These are phyloP conservation scores for Ochropleura plecta DNA, from an alignment of 2,888 invertebrate genomes.

Conservation along the genomic window DNA sequence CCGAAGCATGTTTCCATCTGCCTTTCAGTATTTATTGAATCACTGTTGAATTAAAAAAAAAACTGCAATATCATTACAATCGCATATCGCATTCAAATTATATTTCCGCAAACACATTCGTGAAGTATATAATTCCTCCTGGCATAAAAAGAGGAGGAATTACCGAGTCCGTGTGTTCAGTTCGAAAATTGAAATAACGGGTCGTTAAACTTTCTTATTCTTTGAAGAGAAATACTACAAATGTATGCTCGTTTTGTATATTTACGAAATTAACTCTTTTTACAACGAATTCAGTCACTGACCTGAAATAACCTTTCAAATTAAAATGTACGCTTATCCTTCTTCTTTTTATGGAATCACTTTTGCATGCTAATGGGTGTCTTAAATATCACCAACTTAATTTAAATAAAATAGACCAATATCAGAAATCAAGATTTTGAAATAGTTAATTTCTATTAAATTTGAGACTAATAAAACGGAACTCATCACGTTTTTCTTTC, in stretches of 20 bases:
- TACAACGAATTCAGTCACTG: slow-evolving; percentile 39
- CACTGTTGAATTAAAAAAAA: slow-evolving; percentile 18
- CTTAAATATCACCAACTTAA: neutral
- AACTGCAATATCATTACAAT: slow-evolving; percentile 39
- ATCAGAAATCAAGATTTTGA: neutral
- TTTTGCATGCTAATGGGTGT: neutral
- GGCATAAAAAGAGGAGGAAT: slow-evolving; percentile 57
- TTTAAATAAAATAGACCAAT: neutral
- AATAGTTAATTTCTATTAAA: too few relatives aligned
- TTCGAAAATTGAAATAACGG: slow-evolving; percentile 63
- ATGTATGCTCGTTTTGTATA: slow-evolving; percentile 48
- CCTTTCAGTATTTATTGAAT: slow-evolving; percentile 17
- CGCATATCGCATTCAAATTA: slow-evolving; percentile 45
- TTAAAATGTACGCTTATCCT: slow-evolving; percentile 1
- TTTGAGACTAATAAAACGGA: neutral
- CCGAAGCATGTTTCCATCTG: slow-evolving; percentile 20
- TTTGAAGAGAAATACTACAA: slow-evolving; percentile 57
- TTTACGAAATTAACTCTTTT: slow-evolving; percentile 55
- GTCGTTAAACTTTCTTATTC: slow-evolving; percentile 47
- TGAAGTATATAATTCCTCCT: slow-evolving; percentile 53
- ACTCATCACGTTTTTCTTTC: neutral
- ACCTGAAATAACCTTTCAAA: slow-evolving; percentile 25
- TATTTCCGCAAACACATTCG: slow-evolving; percentile 41
- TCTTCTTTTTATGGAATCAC: neutral
- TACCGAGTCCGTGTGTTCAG: slow-evolving; percentile 35